Percentiles rank a stretch among this genome's conserved stretches.
Conservation (phyloP, 2,888 invertebrate genomes). For the Chrysolina haemoptera region DNA sequence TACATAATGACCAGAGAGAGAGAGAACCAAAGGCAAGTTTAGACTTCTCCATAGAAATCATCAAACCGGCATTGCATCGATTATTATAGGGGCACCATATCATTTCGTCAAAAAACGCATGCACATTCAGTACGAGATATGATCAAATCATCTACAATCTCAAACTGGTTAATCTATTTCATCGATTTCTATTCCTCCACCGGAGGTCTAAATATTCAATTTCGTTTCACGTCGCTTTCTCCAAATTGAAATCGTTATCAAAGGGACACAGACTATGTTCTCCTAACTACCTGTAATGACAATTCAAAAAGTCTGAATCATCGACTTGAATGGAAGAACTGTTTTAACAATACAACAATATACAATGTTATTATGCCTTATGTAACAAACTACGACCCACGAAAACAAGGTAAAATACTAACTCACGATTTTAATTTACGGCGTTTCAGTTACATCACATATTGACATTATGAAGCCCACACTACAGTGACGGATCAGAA, state of each 20-base stretch:
- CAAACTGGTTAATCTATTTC: not conserved
- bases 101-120: too few species aligned
- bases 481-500: not conserved
- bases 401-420: slow-evolving; percentile 23
- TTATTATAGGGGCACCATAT: too few species aligned
- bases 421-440: slow-evolving; percentile 32
- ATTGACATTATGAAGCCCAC: slow-evolving; percentile 28
- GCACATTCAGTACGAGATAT: too few species aligned
- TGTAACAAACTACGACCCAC: slow-evolving; percentile 32
- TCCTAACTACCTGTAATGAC: slow-evolving; percentile 8
- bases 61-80: too few species aligned
- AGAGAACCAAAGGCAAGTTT: too few species aligned
- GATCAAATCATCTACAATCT: too few species aligned
- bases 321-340: slow-evolving; percentile 18
- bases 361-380: slow-evolving; percentile 22
- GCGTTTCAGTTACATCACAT: slow-evolving; percentile 25
- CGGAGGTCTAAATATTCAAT: not conserved
- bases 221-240: not conserved
- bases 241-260: not conserved
- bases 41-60: too few species aligned
- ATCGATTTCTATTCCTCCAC: slow-evolving; percentile 1
- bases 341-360: slow-evolving; percentile 26
- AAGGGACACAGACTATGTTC: not conserved
- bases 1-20: too few species aligned
- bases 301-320: slow-evolving; percentile 26